These are phyloP conservation scores for Calliphora vicina DNA, from an alignment of 1,140 invertebrate species.

Conservation along the genomic window DNA sequence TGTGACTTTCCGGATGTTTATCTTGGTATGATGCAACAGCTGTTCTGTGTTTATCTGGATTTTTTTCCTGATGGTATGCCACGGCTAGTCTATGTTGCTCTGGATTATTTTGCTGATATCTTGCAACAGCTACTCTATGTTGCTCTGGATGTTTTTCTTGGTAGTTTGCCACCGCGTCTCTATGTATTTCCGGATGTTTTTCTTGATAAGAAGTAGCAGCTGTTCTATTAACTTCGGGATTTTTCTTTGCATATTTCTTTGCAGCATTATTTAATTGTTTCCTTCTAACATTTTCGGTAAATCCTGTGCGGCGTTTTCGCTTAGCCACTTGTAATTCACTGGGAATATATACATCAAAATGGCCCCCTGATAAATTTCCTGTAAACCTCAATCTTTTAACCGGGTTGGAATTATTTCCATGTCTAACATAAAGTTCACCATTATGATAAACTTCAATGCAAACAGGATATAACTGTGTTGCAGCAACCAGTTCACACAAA, in stretches of 20 bases:
- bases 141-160: no score
- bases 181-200: neutral
- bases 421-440: neutral
- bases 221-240: neutral
- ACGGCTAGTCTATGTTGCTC: neutral
- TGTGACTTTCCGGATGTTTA: neutral
- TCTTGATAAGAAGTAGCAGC: neutral
- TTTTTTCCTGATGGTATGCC: neutral
- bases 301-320: neutral
- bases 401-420: neutral
- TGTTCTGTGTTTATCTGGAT: neutral
- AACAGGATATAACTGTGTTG: neutral
- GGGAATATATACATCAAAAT: neutral
- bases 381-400: neutral
- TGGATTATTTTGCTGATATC: neutral
- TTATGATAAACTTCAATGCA: neutral
- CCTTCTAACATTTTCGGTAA: neutral
- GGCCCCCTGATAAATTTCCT: neutral
- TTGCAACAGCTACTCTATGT: no score
- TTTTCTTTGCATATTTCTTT: neutral
- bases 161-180: neutral
- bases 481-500: neutral
- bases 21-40: neutral
- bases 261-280: neutral
- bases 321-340: neutral